A percentile compares a stretch with the other conserved stretches of the same genome.
phyloP scores from a whole-genome alignment of 1,140 invertebrate genomes.

The Brachionus calyciflorus region DNA sequence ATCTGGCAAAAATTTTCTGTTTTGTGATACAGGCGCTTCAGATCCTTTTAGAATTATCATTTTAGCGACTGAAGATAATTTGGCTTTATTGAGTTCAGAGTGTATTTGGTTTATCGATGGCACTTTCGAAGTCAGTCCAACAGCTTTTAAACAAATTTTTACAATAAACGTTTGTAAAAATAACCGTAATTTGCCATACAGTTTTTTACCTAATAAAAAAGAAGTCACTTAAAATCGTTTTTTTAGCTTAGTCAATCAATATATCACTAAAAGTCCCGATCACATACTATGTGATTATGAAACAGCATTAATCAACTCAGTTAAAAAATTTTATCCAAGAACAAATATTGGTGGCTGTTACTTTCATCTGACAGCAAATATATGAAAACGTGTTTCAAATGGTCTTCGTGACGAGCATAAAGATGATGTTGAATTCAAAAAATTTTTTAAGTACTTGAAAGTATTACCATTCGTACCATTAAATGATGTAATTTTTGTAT shows the following conservation, averaged over 20 bases:
- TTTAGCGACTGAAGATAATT: neutral
- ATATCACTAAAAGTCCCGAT: neutral
- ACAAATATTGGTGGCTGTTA: neutral
- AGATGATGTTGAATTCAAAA: neutral
- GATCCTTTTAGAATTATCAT: neutral
- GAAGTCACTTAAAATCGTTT: neutral
- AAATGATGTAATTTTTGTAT: neutral
- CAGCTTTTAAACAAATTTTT: neutral
- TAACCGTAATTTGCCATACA: neutral
- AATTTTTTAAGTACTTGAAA: neutral
- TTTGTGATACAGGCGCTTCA: neutral
- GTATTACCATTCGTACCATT: neutral
- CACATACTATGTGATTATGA: neutral
- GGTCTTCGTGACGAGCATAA: neutral
- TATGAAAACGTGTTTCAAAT: neutral
- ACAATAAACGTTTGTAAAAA: neutral
- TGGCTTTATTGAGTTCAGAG: neutral
- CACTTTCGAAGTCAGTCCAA: neutral
- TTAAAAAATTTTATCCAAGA: neutral
- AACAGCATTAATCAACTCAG: neutral
- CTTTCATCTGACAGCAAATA: neutral
- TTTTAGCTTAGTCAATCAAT: neutral
- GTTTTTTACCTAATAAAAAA: neutral
- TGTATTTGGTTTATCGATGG: neutral
- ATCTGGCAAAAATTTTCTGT: neutral